These are phyloP conservation scores for Lepus europaeus DNA, from an alignment of 2,113 vertebrate genomes.

Conservation along the genomic window DNA sequence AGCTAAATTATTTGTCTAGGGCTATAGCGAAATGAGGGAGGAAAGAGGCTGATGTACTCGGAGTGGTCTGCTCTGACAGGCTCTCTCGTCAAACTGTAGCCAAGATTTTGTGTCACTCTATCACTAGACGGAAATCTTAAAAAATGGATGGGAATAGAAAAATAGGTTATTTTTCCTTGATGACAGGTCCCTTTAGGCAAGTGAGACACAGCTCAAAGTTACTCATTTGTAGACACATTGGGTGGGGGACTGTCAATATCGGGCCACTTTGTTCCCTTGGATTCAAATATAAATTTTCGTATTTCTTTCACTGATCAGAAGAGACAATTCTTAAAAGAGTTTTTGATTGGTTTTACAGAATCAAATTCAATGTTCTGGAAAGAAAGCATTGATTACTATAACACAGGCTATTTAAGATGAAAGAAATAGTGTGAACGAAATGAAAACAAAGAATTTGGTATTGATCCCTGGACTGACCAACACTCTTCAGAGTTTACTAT, in stretches of 20 bases:
- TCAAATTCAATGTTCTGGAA: slow-evolving; percentile 71
- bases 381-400: slow-evolving; percentile 68
- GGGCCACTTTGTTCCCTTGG: slow-evolving; percentile 41
- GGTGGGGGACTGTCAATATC: slow-evolving; percentile 34
- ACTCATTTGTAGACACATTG: slow-evolving; percentile 58
- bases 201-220: slow-evolving; percentile 39
- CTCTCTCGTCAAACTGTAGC: not conserved
- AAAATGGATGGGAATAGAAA: slow-evolving; percentile 20
- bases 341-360: slow-evolving; percentile 73
- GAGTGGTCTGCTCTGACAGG: not conserved
- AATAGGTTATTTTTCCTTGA: slow-evolving; percentile 18
- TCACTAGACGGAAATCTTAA: not conserved
- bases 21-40: not conserved
- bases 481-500: slow-evolving; percentile 38
- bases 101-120: not conserved
- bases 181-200: slow-evolving; percentile 52
- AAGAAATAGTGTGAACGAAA: slow-evolving; percentile 33
- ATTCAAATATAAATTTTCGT: slow-evolving; percentile 68
- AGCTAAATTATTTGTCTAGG: slow-evolving; percentile 1
- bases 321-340: slow-evolving; percentile 57
- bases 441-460: slow-evolving; percentile 49
- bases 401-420: slow-evolving; percentile 61
- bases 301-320: slow-evolving; percentile 62
- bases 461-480: not conserved
- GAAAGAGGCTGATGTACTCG: not conserved